A percentile compares a stretch with the other conserved stretches of the same genome.
These are phyloP conservation scores for Sebastes nivosus DNA, from an alignment of 2,797 vertebrate genomes.

Conservation along the genomic window DNA sequence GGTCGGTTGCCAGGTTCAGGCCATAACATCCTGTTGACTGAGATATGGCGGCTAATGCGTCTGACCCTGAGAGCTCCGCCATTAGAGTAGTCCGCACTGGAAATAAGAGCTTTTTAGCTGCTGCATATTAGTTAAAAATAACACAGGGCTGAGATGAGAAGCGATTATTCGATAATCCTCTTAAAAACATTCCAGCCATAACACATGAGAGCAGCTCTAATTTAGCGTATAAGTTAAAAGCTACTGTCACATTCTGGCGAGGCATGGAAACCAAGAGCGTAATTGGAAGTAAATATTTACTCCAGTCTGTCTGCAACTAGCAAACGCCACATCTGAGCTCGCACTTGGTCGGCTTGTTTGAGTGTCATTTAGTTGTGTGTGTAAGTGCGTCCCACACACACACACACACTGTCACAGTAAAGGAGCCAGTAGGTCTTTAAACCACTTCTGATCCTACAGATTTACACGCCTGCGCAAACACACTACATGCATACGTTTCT, in stretches of 20 bases:
- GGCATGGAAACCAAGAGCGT: constrained; percentile 22
- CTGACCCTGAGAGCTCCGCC: constrained; percentile 38
- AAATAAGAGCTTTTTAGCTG: constrained; percentile 49
- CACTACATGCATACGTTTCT: constrained; percentile 20
- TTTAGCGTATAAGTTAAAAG: constrained; percentile 2
- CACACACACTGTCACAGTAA: neutral
- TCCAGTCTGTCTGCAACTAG: constrained; percentile 40
- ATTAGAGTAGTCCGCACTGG: constrained; percentile 27
- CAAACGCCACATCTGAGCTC: constrained; percentile 36
- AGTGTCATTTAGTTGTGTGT: constrained; percentile 26
- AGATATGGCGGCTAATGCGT: constrained; percentile 18
- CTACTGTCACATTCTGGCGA: constrained; percentile 21
- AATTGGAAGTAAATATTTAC: constrained; percentile 68
- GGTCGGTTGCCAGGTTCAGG: constrained; percentile 24
- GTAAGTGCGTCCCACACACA: neutral
- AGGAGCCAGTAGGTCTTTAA: constrained; percentile 36
- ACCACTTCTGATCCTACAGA: constrained; percentile 43
- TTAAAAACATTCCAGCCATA: constrained; percentile 67
- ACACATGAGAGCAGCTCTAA: constrained; percentile 34
- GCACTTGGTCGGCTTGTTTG: constrained; percentile 16
- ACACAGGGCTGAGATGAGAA: constrained; percentile 41
- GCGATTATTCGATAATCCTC: constrained; percentile 67
- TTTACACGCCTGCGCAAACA: constrained; percentile 40
- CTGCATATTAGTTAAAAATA: constrained; percentile 64
- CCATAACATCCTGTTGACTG: constrained; percentile 53